Evolutionary conservation across 2,797 vertebrate species (phyloP).

Genomic region (Acomys russatus): DNA sequence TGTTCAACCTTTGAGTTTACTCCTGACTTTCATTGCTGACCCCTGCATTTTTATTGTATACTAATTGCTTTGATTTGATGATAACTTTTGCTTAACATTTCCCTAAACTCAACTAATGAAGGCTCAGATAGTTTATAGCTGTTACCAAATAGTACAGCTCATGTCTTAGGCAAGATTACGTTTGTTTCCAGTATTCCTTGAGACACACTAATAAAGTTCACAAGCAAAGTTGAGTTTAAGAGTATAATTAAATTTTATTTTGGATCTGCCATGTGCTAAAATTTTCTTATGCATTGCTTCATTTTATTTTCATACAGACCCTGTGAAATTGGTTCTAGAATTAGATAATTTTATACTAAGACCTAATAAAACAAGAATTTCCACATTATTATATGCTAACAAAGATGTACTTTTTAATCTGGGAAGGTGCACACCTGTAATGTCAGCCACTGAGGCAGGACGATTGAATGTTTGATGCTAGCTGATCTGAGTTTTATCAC

Average conservation of each 20-base stretch:
- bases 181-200: not conserved
- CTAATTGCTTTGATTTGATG: conserved; percentile 28
- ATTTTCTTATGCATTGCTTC: not conserved
- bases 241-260: not conserved
- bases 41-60: not conserved
- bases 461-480: not conserved
- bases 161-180: not conserved
- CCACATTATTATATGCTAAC: not conserved
- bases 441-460: not conserved
- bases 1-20: not conserved
- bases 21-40: not conserved
- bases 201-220: not conserved
- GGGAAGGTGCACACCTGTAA: not conserved
- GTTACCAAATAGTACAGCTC: not conserved
- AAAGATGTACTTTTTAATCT: not conserved
- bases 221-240: not conserved
- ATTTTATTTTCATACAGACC: not conserved
- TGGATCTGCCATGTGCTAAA: not conserved
- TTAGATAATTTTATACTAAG: not conserved
- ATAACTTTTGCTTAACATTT: not conserved
- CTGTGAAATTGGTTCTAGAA: not conserved
- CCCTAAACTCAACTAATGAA: not conserved
- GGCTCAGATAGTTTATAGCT: not conserved
- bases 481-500: not conserved
- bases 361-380: not conserved